Conservation (phyloP, 2,888 invertebrate species). For the Pachydiplax longipennis region DNA sequence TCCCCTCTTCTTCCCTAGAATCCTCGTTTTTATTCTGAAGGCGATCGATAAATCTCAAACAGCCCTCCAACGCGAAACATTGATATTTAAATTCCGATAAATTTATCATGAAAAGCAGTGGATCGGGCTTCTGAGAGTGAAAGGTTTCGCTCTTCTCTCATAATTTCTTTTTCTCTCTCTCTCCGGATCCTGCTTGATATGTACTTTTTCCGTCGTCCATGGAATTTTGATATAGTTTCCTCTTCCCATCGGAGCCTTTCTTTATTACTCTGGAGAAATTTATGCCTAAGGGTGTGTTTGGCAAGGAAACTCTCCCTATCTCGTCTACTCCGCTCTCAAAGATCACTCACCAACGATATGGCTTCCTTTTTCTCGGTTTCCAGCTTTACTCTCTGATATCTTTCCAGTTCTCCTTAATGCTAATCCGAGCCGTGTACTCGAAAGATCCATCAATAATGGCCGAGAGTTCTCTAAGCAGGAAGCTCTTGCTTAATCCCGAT, state of each 20-base stretch:
- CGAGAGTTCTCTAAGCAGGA: no score
- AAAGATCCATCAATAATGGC: neutral
- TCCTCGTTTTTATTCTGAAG: neutral
- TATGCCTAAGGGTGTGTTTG: constrained; percentile 31
- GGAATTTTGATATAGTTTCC: constrained; percentile 20
- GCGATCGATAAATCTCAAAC: constrained; percentile 30
- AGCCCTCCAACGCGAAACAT: neutral
- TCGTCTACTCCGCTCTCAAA: neutral
- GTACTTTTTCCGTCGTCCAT: neutral
- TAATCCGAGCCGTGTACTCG: neutral
- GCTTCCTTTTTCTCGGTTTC: neutral
- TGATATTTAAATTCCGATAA: constrained; percentile 34
- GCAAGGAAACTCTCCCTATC: neutral
- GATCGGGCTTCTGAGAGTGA: neutral
- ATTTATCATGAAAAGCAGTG: constrained; percentile 16
- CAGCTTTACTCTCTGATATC: neutral
- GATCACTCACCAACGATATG: neutral
- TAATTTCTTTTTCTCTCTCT: neutral
- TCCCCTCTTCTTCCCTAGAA: neutral
- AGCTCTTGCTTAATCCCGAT: no score
- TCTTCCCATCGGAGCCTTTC: neutral
- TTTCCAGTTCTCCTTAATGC: neutral
- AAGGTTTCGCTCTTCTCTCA: neutral
- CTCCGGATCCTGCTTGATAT: neutral
- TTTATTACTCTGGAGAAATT: neutral